Evolutionary conservation across 2,797 vertebrate species (phyloP).

Genomic region (Amazona ochrocephala): DNA sequence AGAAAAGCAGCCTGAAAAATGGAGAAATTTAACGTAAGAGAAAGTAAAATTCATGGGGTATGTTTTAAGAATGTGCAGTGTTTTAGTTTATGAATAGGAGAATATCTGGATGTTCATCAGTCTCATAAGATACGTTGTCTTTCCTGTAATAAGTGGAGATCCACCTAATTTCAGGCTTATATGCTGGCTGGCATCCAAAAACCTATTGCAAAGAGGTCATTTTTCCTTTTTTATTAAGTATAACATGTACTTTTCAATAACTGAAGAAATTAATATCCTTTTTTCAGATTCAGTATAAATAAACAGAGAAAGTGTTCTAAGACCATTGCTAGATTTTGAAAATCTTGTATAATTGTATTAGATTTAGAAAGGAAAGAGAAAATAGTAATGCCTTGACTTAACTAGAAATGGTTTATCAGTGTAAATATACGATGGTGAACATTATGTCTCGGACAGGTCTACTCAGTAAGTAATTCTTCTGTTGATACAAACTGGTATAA

Average conservation of each 20-base stretch:
- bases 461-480: neutral
- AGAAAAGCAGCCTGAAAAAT: neutral
- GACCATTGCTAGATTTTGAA: neutral
- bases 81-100: neutral
- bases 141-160: neutral
- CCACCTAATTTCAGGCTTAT: neutral
- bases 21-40: neutral
- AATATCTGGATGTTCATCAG: conserved; percentile 17
- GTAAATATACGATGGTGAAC: neutral
- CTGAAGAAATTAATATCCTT: neutral
- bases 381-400: conserved; percentile 5
- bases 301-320: neutral
- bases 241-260: neutral
- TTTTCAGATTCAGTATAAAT: neutral
- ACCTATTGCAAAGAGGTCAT: neutral
- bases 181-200: neutral
- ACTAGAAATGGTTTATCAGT: neutral
- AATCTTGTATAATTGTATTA: neutral
- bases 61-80: neutral
- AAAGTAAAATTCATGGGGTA: neutral
- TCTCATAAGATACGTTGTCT: neutral
- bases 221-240: neutral
- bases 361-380: neutral
- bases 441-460: neutral
- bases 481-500: neutral